phyloP scores from a whole-genome alignment of 2,113 vertebrate genomes.

The Pangasianodon gigas region DNA sequence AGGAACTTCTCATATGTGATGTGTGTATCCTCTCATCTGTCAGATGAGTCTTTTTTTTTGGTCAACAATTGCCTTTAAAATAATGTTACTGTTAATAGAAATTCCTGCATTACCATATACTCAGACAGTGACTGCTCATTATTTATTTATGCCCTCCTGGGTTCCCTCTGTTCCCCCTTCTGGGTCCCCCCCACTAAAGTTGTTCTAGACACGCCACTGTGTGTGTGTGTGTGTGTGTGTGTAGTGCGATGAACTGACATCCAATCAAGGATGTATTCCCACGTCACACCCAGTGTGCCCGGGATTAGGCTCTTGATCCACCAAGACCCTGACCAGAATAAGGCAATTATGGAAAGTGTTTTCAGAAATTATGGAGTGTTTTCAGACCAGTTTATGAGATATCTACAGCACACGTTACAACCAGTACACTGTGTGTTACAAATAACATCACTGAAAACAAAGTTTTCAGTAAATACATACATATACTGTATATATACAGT shows the following conservation, averaged over 20 bases:
- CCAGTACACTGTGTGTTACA: not conserved
- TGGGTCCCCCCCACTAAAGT: not conserved
- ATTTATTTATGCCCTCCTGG: constrained; percentile 1
- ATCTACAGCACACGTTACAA: not conserved
- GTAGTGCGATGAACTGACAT: not conserved
- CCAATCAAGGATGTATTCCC: not conserved
- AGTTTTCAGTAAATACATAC: too few species aligned
- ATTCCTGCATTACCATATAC: not conserved
- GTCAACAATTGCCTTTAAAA: not conserved
- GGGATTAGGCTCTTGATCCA: not conserved
- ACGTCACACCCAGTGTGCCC: not conserved
- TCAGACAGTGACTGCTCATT: not conserved
- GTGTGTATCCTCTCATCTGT: not conserved
- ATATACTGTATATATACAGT: too few species aligned
- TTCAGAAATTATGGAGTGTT: not conserved
- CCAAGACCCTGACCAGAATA: not conserved
- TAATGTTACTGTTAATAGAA: not conserved
- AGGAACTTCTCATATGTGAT: not conserved
- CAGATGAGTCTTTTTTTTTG: not conserved
- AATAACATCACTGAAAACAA: not conserved
- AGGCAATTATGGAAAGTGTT: not conserved
- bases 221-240: not conserved
- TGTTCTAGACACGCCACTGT: not conserved
- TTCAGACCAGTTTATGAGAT: not conserved
- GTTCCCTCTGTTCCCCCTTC: not conserved